phyloP scores from a whole-genome alignment of 2,797 vertebrate genomes.

The Heteromormyrus szaboi region DNA sequence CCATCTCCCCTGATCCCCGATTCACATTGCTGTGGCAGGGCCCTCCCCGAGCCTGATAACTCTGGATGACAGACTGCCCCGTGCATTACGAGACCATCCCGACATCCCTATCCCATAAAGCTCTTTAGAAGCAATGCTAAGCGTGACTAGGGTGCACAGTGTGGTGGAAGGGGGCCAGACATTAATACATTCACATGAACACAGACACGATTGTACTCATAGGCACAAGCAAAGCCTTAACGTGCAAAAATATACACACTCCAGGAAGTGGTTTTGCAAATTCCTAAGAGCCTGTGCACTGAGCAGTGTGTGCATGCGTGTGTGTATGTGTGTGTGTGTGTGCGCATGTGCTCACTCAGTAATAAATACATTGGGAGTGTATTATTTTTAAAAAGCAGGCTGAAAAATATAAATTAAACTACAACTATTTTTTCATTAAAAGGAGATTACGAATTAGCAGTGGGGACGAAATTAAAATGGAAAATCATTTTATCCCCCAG shows the following conservation, averaged over 20 bases:
- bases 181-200: constrained; percentile 31
- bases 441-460: neutral
- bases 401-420: constrained; percentile 10
- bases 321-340: constrained; percentile 2
- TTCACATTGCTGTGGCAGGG: neutral
- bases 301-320: neutral
- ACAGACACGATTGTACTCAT: neutral
- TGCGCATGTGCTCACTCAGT: neutral
- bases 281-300: neutral
- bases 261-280: neutral
- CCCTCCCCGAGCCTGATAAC: neutral
- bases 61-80: neutral
- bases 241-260: neutral
- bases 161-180: neutral
- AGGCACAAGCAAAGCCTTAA: constrained; percentile 23
- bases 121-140: constrained; percentile 32
- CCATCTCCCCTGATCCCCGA: neutral
- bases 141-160: constrained; percentile 18
- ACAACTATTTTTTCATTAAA: constrained; percentile 15
- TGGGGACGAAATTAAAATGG: constrained; percentile 8
- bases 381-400: neutral
- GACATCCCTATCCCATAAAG: constrained; percentile 28
- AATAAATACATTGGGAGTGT: neutral
- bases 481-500: constrained; percentile 13
- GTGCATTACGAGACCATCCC: constrained; percentile 14